A percentile compares a stretch with the other conserved stretches of the same genome.
Conservation (phyloP, 2,113 vertebrate genomes). For the Epinephelus lanceolatus region DNA sequence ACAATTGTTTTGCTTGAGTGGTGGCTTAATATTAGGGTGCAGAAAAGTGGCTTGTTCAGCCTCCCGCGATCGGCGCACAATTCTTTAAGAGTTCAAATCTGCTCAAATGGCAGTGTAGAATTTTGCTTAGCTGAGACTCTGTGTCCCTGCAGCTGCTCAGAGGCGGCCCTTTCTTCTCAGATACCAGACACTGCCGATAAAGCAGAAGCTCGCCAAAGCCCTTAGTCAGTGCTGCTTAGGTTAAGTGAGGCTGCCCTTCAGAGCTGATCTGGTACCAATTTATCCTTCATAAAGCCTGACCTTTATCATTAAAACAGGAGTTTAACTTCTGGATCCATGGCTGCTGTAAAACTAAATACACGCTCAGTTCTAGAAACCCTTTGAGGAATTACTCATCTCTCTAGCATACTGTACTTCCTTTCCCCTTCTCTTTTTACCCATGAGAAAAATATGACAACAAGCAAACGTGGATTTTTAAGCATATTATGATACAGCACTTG, state of each 20-base stretch:
- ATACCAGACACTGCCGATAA: constrained; percentile 44
- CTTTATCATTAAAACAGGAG: constrained; percentile 61
- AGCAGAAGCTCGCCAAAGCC: constrained; percentile 44
- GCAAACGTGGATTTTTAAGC: constrained; percentile 17
- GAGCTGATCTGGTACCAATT: constrained; percentile 59
- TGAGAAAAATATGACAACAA: constrained; percentile 24
- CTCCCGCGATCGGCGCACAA: constrained; percentile 32
- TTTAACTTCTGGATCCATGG: constrained; percentile 42
- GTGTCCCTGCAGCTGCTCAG: constrained; percentile 39
- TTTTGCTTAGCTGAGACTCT: constrained; percentile 36
- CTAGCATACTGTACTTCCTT: background rate
- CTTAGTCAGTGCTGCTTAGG: constrained; percentile 48
- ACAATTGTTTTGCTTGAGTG: constrained; percentile 66
- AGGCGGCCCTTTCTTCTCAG: constrained; percentile 43
- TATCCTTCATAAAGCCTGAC: constrained; percentile 58
- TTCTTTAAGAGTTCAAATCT: constrained; percentile 52
- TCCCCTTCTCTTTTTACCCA: constrained; percentile 1
- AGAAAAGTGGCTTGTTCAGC: constrained; percentile 49
- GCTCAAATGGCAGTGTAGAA: constrained; percentile 42
- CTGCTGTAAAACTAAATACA: constrained; percentile 36
- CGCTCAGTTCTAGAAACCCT: constrained; percentile 23
- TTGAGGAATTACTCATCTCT: constrained; percentile 25
- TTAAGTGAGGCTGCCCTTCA: constrained; percentile 51
- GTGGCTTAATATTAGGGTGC: constrained; percentile 57
- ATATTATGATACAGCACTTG: constrained; percentile 23